Conservation (phyloP, 64 coral and sea anemone species). For the Stylophora pistillata region DNA sequence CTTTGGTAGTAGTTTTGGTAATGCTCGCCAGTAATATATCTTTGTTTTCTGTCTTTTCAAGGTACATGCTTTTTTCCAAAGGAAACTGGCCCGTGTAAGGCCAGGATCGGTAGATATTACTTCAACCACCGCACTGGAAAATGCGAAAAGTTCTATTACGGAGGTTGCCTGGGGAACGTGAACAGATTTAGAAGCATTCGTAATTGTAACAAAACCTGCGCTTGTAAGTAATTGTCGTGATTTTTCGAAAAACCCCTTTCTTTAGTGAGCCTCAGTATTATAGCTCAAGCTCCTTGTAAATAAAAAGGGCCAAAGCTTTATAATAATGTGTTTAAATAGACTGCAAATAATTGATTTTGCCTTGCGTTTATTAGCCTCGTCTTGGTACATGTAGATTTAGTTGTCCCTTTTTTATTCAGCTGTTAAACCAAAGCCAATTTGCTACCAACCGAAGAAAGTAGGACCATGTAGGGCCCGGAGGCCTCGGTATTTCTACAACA, state of each 20-base stretch:
- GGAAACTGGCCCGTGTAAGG: not conserved
- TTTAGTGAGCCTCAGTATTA: too few species aligned
- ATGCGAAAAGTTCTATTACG: constrained; percentile 35
- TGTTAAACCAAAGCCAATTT: not conserved
- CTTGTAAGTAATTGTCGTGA: not conserved
- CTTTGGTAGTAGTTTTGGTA: too few species aligned
- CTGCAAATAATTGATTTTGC: too few species aligned
- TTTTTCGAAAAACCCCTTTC: too few species aligned
- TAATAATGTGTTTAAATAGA: too few species aligned
- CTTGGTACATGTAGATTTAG: too few species aligned
- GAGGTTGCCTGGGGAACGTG: constrained; percentile 18
- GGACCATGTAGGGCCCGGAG: constrained; percentile 47
- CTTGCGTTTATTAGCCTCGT: too few species aligned
- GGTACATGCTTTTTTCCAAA: constrained; percentile 11
- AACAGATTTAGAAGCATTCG: constrained; percentile 3
- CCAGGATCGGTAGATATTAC: constrained; percentile 3
- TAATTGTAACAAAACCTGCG: constrained; percentile 9
- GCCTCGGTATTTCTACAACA: constrained; percentile 57
- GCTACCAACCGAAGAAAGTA: not conserved
- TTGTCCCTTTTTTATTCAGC: not conserved
- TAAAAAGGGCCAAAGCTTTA: not conserved
- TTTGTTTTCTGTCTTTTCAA: not conserved
- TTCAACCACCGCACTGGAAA: not conserved
- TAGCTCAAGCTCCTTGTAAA: not conserved
- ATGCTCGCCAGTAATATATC: not conserved